Conservation (phyloP, 2,888 invertebrate genomes). For the Romanomermis culicivorax region DNA sequence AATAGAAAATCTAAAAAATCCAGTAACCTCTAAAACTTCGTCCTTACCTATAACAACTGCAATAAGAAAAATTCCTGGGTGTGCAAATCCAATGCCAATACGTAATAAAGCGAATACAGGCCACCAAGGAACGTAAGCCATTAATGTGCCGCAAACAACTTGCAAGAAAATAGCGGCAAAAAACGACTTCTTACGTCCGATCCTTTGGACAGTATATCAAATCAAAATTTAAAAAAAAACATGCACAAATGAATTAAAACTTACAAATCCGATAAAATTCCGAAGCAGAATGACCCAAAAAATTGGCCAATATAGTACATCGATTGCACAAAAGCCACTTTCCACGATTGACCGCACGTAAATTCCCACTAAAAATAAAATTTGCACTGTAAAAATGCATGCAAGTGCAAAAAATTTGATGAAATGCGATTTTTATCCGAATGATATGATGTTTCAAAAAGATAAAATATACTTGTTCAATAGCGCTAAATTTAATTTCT, state of each 20-base stretch:
- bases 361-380: conserved; percentile 21
- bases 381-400: no score
- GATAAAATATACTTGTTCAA: neutral
- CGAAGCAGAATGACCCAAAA: conserved; percentile 25
- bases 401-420: no score
- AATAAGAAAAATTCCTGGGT: conserved; percentile 62
- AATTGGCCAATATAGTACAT: conserved; percentile 26
- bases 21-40: neutral
- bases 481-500: conserved; percentile 8
- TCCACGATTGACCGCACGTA: conserved; percentile 20
- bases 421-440: no score
- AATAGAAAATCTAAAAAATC: no score
- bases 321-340: conserved; percentile 24
- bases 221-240: no score
- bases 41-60: conserved; percentile 41
- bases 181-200: conserved; percentile 51
- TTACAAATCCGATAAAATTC: conserved; percentile 26
- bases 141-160: conserved; percentile 45
- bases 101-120: conserved; percentile 46
- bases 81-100: conserved; percentile 50
- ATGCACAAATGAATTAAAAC: no score
- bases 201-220: no score
- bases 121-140: conserved; percentile 48
- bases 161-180: conserved; percentile 51
- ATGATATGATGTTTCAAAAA: no score